phyloP scores from a whole-genome alignment of 2,113 vertebrate species.

The Zapornia atra region DNA sequence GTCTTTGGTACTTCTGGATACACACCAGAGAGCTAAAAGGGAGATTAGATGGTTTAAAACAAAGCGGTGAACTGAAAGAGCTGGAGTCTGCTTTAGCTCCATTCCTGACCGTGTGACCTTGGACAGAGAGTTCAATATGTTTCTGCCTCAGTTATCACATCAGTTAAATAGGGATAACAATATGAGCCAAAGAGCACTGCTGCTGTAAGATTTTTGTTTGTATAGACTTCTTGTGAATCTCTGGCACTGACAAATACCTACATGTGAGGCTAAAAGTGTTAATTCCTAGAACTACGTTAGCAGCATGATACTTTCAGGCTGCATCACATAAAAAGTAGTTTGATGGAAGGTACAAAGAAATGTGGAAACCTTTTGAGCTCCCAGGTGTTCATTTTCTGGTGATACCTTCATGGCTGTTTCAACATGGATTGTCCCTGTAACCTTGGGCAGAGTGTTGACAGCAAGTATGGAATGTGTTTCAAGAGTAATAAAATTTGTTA shows the following conservation, averaged over 20 bases:
- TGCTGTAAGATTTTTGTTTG: conserved; percentile 14
- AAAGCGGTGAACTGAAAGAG: conserved; percentile 18
- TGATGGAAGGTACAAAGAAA: background rate
- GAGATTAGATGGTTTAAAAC: background rate
- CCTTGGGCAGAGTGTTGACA: background rate
- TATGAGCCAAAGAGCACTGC: background rate
- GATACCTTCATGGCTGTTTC: background rate
- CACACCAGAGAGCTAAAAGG: background rate
- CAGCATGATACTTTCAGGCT: background rate
- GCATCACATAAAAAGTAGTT: background rate
- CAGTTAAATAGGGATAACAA: background rate
- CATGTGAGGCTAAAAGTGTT: background rate
- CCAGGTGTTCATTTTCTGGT: background rate
- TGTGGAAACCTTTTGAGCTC: background rate
- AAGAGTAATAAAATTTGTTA: background rate
- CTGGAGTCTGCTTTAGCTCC: conserved; percentile 15
- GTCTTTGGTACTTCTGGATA: background rate
- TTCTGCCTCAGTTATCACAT: conserved; percentile 54
- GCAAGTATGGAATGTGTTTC: background rate
- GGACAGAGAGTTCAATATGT: conserved; percentile 48
- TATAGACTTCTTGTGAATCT: background rate
- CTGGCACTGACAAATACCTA: background rate
- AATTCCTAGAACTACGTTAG: background rate
- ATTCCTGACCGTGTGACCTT: conserved; percentile 48
- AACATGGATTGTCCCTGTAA: background rate